Percentiles rank a stretch among this genome's conserved stretches.
phyloP scores from a whole-genome alignment of 2,113 vertebrate species.

The Syrrhaptes paradoxus region DNA sequence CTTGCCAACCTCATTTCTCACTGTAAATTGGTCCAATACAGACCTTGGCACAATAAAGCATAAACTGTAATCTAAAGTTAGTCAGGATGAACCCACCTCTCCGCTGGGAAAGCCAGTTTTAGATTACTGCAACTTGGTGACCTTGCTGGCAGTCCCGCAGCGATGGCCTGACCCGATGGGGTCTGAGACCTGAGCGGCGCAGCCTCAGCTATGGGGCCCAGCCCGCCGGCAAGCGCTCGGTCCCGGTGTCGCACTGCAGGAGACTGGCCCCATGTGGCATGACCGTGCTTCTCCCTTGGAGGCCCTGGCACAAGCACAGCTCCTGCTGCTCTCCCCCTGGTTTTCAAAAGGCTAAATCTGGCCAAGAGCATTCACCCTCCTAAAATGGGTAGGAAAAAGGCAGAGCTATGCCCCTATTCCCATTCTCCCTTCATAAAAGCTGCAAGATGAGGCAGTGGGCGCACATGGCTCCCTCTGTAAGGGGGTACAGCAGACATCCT shows the following conservation, averaged over 20 bases:
- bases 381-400: conserved; percentile 57
- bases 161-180: neutral
- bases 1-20: conserved; percentile 68
- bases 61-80: conserved; percentile 42
- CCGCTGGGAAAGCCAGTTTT: neutral
- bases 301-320: neutral
- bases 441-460: neutral
- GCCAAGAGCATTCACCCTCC: conserved; percentile 11
- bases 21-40: conserved; percentile 59
- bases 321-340: neutral
- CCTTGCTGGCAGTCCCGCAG: neutral
- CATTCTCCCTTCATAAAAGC: neutral
- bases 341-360: conserved; percentile 11
- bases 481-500: neutral
- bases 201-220: neutral
- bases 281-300: neutral
- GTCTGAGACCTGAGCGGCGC: neutral
- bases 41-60: conserved; percentile 9
- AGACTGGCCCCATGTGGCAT: accelerated
- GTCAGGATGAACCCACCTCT: neutral
- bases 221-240: accelerated
- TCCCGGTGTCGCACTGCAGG: neutral
- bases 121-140: neutral
- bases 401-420: neutral
- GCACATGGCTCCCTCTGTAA: neutral